Evolutionary conservation across 1,140 invertebrate species (phyloP).

Genomic region (Magallana angulata): DNA sequence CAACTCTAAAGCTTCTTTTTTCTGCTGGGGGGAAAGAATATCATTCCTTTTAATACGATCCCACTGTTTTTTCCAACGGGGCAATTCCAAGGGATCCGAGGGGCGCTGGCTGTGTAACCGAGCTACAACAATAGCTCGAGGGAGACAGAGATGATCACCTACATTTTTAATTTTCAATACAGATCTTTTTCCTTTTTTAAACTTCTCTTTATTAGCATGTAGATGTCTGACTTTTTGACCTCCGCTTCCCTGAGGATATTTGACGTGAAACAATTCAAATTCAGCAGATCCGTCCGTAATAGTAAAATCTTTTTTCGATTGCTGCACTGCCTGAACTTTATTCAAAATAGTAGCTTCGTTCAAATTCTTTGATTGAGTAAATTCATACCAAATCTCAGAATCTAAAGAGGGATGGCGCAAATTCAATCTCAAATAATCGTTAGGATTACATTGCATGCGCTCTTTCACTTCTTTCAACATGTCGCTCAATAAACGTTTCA

Average conservation of each 20-base stretch:
- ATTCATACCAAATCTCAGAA: neutral
- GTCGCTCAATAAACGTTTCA: neutral
- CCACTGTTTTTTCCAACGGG: too few relatives aligned
- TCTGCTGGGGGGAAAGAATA: too few relatives aligned
- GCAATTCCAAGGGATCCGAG: neutral
- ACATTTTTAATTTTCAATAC: too few relatives aligned
- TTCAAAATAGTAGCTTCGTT: neutral
- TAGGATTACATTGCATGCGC: neutral
- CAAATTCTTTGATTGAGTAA: neutral
- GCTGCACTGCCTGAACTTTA: neutral
- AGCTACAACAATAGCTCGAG: neutral
- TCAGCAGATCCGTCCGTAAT: neutral
- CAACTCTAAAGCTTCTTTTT: neutral
- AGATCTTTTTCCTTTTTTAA: too few relatives aligned
- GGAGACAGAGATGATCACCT: neutral
- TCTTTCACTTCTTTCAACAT: neutral
- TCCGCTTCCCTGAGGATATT: neutral
- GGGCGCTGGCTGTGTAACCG: neutral
- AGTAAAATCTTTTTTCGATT: neutral
- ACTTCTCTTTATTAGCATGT: too few relatives aligned
- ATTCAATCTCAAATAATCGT: neutral
- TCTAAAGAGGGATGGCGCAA: neutral
- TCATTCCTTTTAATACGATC: too few relatives aligned
- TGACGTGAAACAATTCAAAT: neutral
- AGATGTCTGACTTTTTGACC: too few relatives aligned